Conservation (phyloP, 2,797 vertebrate genomes). For the Epinephelus malabaricus region DNA sequence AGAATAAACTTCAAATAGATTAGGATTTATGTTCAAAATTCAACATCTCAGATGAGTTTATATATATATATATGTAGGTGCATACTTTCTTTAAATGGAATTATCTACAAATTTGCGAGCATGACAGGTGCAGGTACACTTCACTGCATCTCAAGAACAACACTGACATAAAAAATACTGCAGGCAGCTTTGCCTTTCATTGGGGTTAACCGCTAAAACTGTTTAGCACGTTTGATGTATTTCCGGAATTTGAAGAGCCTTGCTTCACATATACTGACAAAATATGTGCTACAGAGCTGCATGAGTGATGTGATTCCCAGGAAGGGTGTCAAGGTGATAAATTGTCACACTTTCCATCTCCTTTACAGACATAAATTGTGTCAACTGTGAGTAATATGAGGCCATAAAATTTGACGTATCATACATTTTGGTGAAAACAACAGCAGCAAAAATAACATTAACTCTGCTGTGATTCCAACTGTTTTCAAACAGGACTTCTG, state of each 20-base stretch:
- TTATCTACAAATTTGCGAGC: neutral
- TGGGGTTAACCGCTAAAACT: slow-evolving; percentile 15
- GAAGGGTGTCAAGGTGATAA: slow-evolving; percentile 51
- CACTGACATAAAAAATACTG: slow-evolving; percentile 23
- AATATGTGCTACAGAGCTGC: slow-evolving; percentile 31
- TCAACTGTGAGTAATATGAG: slow-evolving; percentile 61
- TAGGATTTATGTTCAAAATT: slow-evolving; percentile 8
- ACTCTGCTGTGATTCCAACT: neutral
- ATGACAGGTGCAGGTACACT: slow-evolving; percentile 8
- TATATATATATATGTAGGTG: neutral
- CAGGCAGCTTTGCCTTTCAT: slow-evolving; percentile 19
- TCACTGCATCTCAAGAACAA: slow-evolving; percentile 25
- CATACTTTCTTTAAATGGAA: neutral
- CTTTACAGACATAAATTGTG: slow-evolving; percentile 52
- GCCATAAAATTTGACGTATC: slow-evolving; percentile 38
- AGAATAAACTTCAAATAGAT: neutral
- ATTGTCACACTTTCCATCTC: slow-evolving; percentile 47
- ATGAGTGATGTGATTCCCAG: slow-evolving; percentile 58
- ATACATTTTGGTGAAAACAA: slow-evolving; percentile 51
- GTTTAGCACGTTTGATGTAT: slow-evolving; percentile 32
- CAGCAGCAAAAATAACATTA: slow-evolving; percentile 26
- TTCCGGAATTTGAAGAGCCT: slow-evolving; percentile 21
- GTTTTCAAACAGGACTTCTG: neutral
- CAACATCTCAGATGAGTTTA: neutral
- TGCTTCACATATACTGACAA: slow-evolving; percentile 21